These are phyloP conservation scores for Biston stratarius DNA, from an alignment of 2,888 invertebrate species.

Conservation along the genomic window DNA sequence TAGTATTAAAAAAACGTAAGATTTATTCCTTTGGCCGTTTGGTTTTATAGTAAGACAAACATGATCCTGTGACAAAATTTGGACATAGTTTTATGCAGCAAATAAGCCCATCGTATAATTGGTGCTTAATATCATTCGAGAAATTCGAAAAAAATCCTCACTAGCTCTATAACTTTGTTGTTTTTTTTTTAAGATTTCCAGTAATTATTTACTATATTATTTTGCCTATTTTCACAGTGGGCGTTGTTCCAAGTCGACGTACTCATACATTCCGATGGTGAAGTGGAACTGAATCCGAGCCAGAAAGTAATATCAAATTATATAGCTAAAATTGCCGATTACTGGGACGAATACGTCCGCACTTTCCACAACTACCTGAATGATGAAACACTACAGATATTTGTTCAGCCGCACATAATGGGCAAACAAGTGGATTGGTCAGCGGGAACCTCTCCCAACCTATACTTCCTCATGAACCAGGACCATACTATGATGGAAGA, in stretches of 20 bases:
- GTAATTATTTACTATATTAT: background rate
- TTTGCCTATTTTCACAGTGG: constrained; percentile 72
- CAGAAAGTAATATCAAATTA: constrained; percentile 86
- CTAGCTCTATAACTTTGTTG: background rate
- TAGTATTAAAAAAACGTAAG: too few species aligned
- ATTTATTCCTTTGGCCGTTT: too few species aligned
- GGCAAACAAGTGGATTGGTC: constrained; percentile 92
- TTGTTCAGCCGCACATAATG: constrained; percentile 94
- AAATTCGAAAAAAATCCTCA: background rate
- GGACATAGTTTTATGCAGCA: too few species aligned
- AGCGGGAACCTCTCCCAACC: constrained; percentile 90
- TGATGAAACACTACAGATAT: constrained; percentile 89
- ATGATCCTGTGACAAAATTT: too few species aligned
- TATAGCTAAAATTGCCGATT: constrained; percentile 86
- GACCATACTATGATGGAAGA: constrained; percentile 87
- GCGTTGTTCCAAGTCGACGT: constrained; percentile 88
- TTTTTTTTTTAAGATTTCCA: background rate
- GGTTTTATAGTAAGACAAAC: too few species aligned
- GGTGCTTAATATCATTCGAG: too few species aligned
- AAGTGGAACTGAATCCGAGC: constrained; percentile 86
- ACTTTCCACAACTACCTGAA: constrained; percentile 90
- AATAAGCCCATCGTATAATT: too few species aligned
- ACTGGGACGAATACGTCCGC: constrained; percentile 89
- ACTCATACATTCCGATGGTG: constrained; percentile 73
- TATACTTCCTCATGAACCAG: constrained; percentile 89